Base-by-base conservation (phyloP, 2,113 vertebrate genomes). In the Nothoprocta pentlandii region DNA sequence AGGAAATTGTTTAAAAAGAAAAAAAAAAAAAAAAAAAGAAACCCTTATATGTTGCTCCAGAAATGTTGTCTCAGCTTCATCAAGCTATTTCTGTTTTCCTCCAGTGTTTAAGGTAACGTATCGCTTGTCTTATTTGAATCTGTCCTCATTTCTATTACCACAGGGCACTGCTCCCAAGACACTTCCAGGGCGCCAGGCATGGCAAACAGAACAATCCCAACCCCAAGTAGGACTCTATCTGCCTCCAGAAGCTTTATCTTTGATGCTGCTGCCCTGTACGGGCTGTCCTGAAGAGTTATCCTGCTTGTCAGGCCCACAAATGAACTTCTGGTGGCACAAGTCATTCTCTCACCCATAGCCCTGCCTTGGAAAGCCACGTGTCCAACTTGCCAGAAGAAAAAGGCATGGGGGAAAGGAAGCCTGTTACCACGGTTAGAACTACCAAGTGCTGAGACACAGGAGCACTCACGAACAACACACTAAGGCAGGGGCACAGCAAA, bases 21-120 rank as follows among this genome's bases (percentile, higher is more conserved):
- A 54, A 34, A 34, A 34, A 34, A 34, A 34, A 34, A 34, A 34
- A 34, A 49, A 8, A 66, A 41, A 79, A 39, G 56, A 41, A 8
- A 1, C 23, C 76, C 26, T 80, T 39, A 23, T 39, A 23, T 0
- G 0, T 41, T 86, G 77, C 73, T 74, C 73, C 64, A 88, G 86
- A 73, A 92, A 80, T 62, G 51, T 67, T 42, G 71, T 77, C 76
- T 77, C 68, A 30, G 34, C 63, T 58, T 83, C 83, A 68, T 53
- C 2, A 28, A 34, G 66, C 67, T 1, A 0, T 21, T 80, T 47
- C 17, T 69, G 58, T 14, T 73, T 64, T 76, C 59, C 42, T 16
- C 19, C 2, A 0, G 39, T 20, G 36, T 41, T 58, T 56, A 94
- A 84, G 41, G 54, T 56, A 84, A 93, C 19, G 0, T 39, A 42